phyloP scores from a whole-genome alignment of 2,797 vertebrate genomes.

The Otolemur crassicaudatus region DNA sequence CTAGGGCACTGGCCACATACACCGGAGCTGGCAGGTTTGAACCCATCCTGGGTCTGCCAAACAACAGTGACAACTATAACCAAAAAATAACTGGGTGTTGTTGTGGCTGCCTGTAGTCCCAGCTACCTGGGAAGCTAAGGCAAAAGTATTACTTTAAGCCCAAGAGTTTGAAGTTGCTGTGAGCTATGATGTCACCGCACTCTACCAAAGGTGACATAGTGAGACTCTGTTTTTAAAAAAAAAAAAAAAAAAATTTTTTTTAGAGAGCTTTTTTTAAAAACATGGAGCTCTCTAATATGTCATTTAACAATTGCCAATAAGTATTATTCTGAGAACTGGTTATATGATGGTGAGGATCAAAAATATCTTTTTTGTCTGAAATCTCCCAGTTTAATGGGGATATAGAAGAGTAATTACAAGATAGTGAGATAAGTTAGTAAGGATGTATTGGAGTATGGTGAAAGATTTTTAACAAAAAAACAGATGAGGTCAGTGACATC shows the following conservation, averaged over 20 bases:
- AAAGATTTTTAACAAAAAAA: conserved; percentile 37
- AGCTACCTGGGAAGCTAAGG: no score
- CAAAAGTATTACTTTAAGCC: no score
- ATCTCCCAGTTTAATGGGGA: neutral
- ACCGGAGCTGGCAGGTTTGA: no score
- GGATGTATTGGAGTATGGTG: neutral
- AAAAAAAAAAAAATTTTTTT: neutral
- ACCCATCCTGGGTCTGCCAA: no score
- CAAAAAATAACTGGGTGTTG: no score
- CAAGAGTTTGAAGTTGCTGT: no score
- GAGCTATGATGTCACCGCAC: no score
- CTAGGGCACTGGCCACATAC: no score
- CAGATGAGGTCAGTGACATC: neutral
- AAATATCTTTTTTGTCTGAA: neutral
- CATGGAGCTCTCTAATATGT: neutral
- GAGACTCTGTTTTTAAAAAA: no score
- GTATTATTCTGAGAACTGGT: neutral
- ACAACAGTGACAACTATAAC: no score
- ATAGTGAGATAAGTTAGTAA: neutral
- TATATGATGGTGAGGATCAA: neutral
- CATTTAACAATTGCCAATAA: neutral
- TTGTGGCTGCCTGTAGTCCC: no score
- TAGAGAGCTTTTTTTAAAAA: neutral
- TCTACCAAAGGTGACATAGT: no score
- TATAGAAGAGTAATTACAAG: conserved; percentile 14